Conservation (phyloP, 2,888 invertebrate species). For the Drosophila formosana region DNA sequence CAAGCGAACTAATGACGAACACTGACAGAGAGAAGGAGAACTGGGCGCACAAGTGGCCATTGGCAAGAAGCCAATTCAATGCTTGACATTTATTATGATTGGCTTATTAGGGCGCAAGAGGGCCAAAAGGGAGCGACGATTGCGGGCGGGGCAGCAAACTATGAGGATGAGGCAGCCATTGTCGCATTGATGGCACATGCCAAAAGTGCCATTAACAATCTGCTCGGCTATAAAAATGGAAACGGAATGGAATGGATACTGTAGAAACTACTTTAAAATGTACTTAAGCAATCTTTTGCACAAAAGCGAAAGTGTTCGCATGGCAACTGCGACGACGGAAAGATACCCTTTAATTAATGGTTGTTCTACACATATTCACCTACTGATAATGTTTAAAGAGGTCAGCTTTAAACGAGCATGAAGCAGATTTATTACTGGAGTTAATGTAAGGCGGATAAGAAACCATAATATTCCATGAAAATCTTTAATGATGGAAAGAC, state of each 20-base stretch:
- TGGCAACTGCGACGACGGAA: not conserved
- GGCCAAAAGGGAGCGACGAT: not conserved
- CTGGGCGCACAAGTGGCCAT: constrained; percentile 55
- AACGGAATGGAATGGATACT: constrained; percentile 6
- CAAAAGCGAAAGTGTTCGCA: not conserved
- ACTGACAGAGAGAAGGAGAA: constrained; percentile 39
- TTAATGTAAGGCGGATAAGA: too few relatives aligned
- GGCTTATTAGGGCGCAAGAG: constrained; percentile 71
- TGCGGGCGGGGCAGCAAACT: not conserved
- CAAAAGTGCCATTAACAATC: constrained; percentile 51
- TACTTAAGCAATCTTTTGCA: constrained; percentile 11
- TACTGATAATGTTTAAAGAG: too few relatives aligned
- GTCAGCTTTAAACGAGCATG: too few relatives aligned
- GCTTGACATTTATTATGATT: constrained; percentile 81
- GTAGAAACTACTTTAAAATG: constrained; percentile 11
- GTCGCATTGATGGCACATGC: constrained; percentile 39
- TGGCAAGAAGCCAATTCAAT: constrained; percentile 70
- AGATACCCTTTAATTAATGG: not conserved
- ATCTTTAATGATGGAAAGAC: too few relatives aligned
- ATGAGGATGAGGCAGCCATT: constrained; percentile 6
- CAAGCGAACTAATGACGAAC: constrained; percentile 52
- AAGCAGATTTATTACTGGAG: too few relatives aligned
- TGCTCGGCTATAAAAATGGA: constrained; percentile 20
- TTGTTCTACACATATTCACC: too few relatives aligned
- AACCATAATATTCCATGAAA: too few relatives aligned